Evolutionary conservation across 2,797 vertebrate genomes (phyloP).

Genomic region (Macropodus opercularis): DNA sequence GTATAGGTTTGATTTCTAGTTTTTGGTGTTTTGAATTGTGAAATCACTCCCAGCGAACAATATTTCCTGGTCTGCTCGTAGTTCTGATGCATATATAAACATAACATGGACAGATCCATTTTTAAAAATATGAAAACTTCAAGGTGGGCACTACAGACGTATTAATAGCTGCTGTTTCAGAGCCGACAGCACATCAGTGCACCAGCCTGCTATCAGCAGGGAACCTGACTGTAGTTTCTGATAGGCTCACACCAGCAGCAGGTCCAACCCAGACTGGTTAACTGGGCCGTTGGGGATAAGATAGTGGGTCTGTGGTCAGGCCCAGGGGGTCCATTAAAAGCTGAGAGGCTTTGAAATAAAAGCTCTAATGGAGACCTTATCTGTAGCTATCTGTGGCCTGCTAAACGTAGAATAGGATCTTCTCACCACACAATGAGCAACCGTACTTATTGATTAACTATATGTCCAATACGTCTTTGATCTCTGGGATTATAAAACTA

Average conservation of each 20-base stretch:
- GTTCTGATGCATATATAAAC: too few relatives aligned
- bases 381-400: constrained; percentile 61
- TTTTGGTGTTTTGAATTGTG: too few relatives aligned
- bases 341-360: constrained; percentile 76
- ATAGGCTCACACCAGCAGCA: constrained; percentile 71
- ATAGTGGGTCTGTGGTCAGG: constrained; percentile 64
- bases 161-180: constrained; percentile 59
- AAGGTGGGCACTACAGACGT: constrained; percentile 41
- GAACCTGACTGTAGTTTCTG: constrained; percentile 53
- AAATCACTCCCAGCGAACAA: too few relatives aligned
- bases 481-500: constrained; percentile 28
- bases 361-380: constrained; percentile 80
- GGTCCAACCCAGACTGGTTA: constrained; percentile 56
- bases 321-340: constrained; percentile 74
- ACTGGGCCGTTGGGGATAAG: constrained; percentile 75
- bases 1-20: too few relatives aligned
- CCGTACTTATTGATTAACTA: not conserved
- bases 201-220: constrained; percentile 55
- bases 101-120: too few relatives aligned
- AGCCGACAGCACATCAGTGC: constrained; percentile 61
- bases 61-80: too few relatives aligned
- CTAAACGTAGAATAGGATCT: constrained; percentile 36
- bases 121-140: constrained; percentile 39
- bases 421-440: constrained; percentile 33
- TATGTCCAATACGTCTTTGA: constrained; percentile 30